These are phyloP conservation scores for Polyodon spathula DNA, from an alignment of 2,113 vertebrate species.

Conservation along the genomic window DNA sequence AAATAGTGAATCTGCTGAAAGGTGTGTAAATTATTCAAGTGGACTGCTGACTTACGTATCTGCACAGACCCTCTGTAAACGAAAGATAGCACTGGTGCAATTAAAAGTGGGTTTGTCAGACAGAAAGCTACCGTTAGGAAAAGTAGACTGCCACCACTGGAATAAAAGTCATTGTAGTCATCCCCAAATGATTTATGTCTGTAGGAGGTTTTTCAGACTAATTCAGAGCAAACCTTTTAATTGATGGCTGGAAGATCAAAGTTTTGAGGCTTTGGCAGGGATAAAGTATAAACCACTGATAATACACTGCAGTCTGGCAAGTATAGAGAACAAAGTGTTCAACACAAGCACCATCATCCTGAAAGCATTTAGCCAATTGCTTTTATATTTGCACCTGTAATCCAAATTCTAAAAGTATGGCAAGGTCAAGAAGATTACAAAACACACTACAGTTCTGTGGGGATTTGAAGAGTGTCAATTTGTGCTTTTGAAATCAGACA, in stretches of 20 bases:
- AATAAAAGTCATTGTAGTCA: neutral
- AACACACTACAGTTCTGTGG: too few species aligned
- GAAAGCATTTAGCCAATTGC: constrained; percentile 24
- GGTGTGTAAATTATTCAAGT: constrained; percentile 34
- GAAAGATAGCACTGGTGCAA: constrained; percentile 33
- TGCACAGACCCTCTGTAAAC: constrained; percentile 20
- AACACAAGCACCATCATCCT: constrained; percentile 18
- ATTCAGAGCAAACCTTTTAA: constrained; percentile 26
- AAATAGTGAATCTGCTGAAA: constrained; percentile 11
- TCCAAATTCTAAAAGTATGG: constrained; percentile 15
- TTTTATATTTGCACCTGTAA: constrained; percentile 17
- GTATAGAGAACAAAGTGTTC: constrained; percentile 9
- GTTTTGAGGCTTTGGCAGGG: constrained; percentile 21
- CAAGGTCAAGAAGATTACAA: too few species aligned
- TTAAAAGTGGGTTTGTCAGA: constrained; percentile 37
- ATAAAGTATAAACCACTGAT: constrained; percentile 18
- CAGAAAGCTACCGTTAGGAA: constrained; percentile 24
- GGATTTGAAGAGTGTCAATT: too few species aligned
- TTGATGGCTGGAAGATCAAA: constrained; percentile 26
- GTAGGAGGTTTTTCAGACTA: constrained; percentile 21
- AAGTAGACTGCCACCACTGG: neutral
- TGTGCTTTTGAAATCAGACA: too few species aligned
- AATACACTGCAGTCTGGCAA: constrained; percentile 20
- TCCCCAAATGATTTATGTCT: constrained; percentile 8
- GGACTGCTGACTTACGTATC: constrained; percentile 39